Evolutionary conservation across 2,113 vertebrate genomes (phyloP), one percentile per base, ranked within the genome.

Genomic region (Chitala chitala): DNA sequence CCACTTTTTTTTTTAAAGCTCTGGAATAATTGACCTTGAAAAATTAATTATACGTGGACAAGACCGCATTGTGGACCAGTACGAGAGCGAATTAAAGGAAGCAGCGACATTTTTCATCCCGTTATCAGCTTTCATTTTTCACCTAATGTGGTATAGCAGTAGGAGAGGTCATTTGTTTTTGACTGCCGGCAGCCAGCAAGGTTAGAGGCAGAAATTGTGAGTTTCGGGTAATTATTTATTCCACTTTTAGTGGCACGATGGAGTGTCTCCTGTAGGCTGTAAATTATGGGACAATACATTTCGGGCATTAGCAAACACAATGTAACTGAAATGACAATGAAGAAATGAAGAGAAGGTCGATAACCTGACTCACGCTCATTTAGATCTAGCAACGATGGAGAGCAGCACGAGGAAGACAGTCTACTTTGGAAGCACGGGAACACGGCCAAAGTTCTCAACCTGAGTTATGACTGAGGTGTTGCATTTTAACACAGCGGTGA

Each of bases 11-110:
- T 64, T 58, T 29, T 53, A 68, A 68, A 65, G 75, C 69, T 73
- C 69, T 61, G 53, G 74, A 75, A 75, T 75, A 75, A 78, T 75
- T 75, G 51, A 75, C 77, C 77, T 75, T 75, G 73, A 71, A 59
- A 72, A 78, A 75, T 75, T 72, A 78, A 78, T 78, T 78, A 78
- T 73, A 65, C 48, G n/a, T 53, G 69, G 42, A 51, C 72, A 31
- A 44, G 58, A 12, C 69, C 55, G 53, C 51, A 66, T 75, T 75
- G 40, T 65, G 59, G 50, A 51, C 59, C 38, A 53, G 42, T 9
- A 51, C 38, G 48, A 46, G 53, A 63, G 46, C 68, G 68, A 66
- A 78, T 71, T 56, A 78, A 54, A 71, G 26, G 48, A n/a, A 63
- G 44, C 26, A 17, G 10, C 26, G 26, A 42, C 58, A 72, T 76